Conservation (phyloP, 2,888 invertebrate species). For the Drosophila neonasuta region DNA sequence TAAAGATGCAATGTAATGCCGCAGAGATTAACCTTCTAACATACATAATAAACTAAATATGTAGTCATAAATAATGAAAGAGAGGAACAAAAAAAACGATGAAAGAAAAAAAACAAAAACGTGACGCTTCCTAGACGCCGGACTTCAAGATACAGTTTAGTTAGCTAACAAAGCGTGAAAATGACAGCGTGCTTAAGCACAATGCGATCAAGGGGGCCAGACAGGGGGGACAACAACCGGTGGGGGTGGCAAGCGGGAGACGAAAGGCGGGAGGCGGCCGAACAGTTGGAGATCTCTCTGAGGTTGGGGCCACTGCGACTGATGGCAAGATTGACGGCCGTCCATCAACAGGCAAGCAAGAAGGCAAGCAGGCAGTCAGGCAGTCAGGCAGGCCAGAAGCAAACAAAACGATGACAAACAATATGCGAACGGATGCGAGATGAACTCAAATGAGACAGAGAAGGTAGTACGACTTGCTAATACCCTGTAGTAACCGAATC, state of each 20-base stretch:
- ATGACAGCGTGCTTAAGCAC: slow-evolving; percentile 67
- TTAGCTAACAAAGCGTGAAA: slow-evolving; percentile 78
- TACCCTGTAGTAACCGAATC: slow-evolving; percentile 9
- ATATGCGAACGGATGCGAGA: slow-evolving; percentile 53
- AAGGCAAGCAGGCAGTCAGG: slow-evolving; percentile 16
- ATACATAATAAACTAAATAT: slow-evolving; percentile 68
- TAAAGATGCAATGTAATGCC: slow-evolving; percentile 70
- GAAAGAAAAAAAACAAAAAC: slow-evolving; percentile 15
- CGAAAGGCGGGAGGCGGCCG: neutral
- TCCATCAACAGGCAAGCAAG: slow-evolving; percentile 42
- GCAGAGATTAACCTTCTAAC: slow-evolving; percentile 76
- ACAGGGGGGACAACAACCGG: neutral
- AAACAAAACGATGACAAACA: slow-evolving; percentile 72
- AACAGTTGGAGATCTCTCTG: slow-evolving; percentile 14
- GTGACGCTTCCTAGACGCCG: slow-evolving; percentile 55
- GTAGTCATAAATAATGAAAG: slow-evolving; percentile 47
- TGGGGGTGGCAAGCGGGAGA: neutral
- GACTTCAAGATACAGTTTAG: slow-evolving; percentile 64
- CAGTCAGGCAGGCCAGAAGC: slow-evolving; percentile 24
- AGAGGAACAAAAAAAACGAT: slow-evolving; percentile 21
- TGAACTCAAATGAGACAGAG: slow-evolving; percentile 14
- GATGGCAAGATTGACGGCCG: slow-evolving; percentile 54
- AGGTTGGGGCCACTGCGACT: slow-evolving; percentile 37
- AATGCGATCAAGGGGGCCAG: slow-evolving; percentile 32
- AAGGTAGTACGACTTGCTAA: neutral